These are phyloP conservation scores for Tigriopus japonicus DNA, from an alignment of 1,140 invertebrate genomes.

Conservation along the genomic window DNA sequence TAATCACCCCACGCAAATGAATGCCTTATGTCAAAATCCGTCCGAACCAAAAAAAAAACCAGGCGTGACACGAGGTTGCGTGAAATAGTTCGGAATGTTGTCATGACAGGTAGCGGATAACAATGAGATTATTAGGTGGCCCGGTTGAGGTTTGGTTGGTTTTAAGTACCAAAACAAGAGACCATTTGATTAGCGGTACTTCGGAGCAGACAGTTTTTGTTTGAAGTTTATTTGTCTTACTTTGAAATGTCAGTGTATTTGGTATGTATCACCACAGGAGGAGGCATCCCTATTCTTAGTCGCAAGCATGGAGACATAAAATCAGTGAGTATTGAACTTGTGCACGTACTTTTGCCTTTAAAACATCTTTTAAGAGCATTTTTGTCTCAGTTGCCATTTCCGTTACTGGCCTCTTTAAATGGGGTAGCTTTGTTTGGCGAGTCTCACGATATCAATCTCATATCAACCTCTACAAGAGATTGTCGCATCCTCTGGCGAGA, in stretches of 20 bases:
- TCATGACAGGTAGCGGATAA: too few species aligned
- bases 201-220: too few species aligned
- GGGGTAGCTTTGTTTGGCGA: slow-evolving; percentile 4
- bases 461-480: neutral
- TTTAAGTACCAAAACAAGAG: too few species aligned
- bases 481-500: slow-evolving; percentile 3
- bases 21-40: too few species aligned
- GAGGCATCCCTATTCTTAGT: neutral
- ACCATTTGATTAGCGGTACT: too few species aligned
- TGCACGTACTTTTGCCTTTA: neutral
- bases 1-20: too few species aligned
- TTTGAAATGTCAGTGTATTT: neutral
- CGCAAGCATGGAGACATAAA: neutral
- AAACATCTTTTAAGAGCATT: neutral
- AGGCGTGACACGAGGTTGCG: too few species aligned
- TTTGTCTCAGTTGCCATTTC: neutral
- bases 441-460: neutral
- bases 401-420: slow-evolving; percentile 2
- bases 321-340: neutral
- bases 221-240: too few species aligned
- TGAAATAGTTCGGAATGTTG: too few species aligned
- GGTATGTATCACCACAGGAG: neutral
- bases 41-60: too few species aligned
- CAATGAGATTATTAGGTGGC: too few species aligned
- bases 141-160: too few species aligned